Evolutionary conservation across 2,113 vertebrate species (phyloP).

Genomic region (Anarrhichthys ocellatus): DNA sequence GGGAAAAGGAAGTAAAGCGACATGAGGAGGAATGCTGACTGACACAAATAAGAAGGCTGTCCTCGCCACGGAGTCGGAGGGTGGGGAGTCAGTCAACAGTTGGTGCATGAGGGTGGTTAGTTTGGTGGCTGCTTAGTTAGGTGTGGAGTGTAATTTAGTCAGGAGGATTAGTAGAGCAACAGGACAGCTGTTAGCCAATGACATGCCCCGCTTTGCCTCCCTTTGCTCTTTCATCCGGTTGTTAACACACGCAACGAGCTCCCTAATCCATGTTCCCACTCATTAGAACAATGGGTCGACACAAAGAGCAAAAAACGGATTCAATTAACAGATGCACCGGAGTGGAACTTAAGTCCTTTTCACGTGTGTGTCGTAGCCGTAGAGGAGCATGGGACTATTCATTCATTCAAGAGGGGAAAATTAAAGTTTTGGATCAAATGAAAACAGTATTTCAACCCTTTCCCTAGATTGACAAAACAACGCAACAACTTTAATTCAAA

Average conservation of each 20-base stretch:
- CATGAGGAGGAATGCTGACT: conserved; percentile 78
- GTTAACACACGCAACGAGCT: conserved; percentile 79
- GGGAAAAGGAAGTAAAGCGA: conserved; percentile 71
- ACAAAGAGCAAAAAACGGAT: conserved; percentile 74
- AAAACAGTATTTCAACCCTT: not conserved
- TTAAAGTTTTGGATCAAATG: not conserved
- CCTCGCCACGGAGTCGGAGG: conserved; percentile 42
- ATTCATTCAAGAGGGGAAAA: conserved; percentile 32
- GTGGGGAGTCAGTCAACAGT: conserved; percentile 73
- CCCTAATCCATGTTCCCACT: conserved; percentile 82
- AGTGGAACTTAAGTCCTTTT: conserved; percentile 69
- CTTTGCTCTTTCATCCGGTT: conserved; percentile 81
- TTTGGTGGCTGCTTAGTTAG: conserved; percentile 78
- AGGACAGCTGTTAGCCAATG: conserved; percentile 83
- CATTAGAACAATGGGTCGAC: conserved; percentile 77
- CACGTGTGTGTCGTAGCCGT: conserved; percentile 38
- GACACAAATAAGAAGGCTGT: conserved; percentile 83
- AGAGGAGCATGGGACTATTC: conserved; percentile 31
- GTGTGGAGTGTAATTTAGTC: conserved; percentile 83
- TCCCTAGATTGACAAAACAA: not conserved
- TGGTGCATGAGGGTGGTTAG: conserved; percentile 76
- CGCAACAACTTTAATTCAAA: not conserved
- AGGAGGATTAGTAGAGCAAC: conserved; percentile 82
- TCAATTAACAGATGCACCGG: conserved; percentile 75
- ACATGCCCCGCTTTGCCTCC: conserved; percentile 73